Evolutionary conservation across 2,113 vertebrate genomes (phyloP), one percentile per base, ranked within the genome.

Genomic region (Canis aureus): DNA sequence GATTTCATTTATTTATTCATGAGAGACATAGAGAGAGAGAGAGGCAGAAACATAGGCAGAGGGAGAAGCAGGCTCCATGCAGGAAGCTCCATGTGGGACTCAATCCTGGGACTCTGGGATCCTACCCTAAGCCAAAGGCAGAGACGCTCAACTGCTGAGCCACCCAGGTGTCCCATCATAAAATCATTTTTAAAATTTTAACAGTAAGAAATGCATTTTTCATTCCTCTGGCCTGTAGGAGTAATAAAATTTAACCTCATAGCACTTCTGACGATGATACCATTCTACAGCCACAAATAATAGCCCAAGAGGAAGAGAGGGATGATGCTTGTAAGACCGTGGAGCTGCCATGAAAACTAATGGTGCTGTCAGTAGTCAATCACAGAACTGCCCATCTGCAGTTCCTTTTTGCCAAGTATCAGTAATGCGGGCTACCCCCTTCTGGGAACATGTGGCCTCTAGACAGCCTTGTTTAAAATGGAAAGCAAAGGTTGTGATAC

Each of bases 181-280:
- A 57, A 91, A 67, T 51, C 81, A 49, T 60, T 93, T 95, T 86
- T 71, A 35, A 88, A 67, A 10, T 73, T 82, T 89, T 89, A 69
- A 79, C 43, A 93, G 23, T 86, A 57, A 83, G 38, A 79, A 64
- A 43, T 51, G 6, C 4, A 27, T 64, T 88, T 85, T 85, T 86
- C 38, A 66, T 66, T 73, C 49, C 43, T n/a, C 5, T 64, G 17
- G 2, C 29, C 51, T 76, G 62, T 49, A 9, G 13, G 49, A 74
- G 11, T 69, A 51, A 5, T 93, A 11, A 69, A 29, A 3, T 49
- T 86, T 90, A 82, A 60, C 19, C 22, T 96, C 9, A 66, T 20
- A 51, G 19, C 29, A 82, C 19, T 93, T 94, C 43, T 64, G 19
- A 43, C 78, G 43, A 15, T 85, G 81, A 66, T 66, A 64, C 4